These are phyloP conservation scores for Dryoscopus gambensis DNA, from an alignment of 2,113 vertebrate genomes.

Conservation along the genomic window DNA sequence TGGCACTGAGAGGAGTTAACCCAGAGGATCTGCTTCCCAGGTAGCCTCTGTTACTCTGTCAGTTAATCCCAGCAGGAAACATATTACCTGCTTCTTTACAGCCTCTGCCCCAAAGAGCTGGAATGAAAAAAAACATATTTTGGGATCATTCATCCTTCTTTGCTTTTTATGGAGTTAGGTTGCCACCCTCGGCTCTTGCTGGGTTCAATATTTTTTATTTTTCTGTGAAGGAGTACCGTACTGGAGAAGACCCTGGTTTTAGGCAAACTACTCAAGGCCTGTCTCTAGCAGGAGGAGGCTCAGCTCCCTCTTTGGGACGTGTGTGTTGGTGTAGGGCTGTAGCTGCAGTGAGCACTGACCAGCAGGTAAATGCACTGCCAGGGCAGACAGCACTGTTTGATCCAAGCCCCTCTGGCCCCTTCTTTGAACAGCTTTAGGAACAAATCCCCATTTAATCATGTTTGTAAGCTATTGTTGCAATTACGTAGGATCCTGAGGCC, in stretches of 20 bases:
- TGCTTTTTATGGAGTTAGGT: neutral
- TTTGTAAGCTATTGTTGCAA: neutral
- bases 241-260: neutral
- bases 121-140: neutral
- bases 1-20: neutral
- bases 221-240: neutral
- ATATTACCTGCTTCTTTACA: neutral
- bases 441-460: neutral
- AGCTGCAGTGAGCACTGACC: neutral
- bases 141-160: neutral
- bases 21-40: neutral
- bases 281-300: neutral
- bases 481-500: neutral
- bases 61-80: neutral
- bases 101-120: neutral
- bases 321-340: neutral
- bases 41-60: neutral
- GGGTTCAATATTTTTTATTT: neutral
- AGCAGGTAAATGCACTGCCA: accelerated
- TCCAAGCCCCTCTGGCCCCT: neutral
- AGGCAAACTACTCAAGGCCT: neutral
- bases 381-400: accelerated
- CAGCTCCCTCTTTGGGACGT: neutral
- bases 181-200: neutral
- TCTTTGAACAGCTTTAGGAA: neutral